Evolutionary conservation across 2,888 invertebrate species (phyloP), one percentile per base, ranked within the genome.

Genomic region (Unio delphinus): DNA sequence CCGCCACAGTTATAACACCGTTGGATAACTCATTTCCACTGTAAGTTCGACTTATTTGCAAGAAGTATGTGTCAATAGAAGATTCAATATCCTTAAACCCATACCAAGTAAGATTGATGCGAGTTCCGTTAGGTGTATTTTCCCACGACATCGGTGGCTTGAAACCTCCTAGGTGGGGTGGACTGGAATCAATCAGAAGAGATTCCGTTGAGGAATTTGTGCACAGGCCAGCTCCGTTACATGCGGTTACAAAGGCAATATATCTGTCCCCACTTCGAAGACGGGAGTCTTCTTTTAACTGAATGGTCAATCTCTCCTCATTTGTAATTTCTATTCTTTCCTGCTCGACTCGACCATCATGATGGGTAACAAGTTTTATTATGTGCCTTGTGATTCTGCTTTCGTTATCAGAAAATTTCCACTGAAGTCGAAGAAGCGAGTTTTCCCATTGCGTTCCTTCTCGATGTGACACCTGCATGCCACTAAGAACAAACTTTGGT

Each of bases 81-180:
- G 80, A 80, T 66, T 82, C 78, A 3, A 68, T 65, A 34, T 82
- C 80, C 15, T 61, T 26, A 45, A 80, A 82, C 6, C 82, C 82
- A 64, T 73, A 76, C 82, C 82, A 82, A 18, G 65, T 72, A 20
- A 80, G 28, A 20, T 68, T 55, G 17, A 78, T 54, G 17, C 17
- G 11, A 15, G 55, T 64, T 4, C 63, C 65, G 17, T 23, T n/a
- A 15, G 56, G 23, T 54, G 60, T 30, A 5, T 61, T 45, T 20
- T 28, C 54, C 79, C 79, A 80, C 23, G 65, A 58, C 59, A 79
- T 45, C 45, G 74, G 73, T n/a, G 67, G 68, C 34, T 70, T 74
- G 28, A 80, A 79, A n/a, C 79, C 80, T n/a, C 81, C 82, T 1
- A 76, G 20, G 34, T 77, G 76, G 8, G 83, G 83, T 0, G 83